Conservation (phyloP, 2,113 vertebrate species). For the Gallinago paraguaiae region DNA sequence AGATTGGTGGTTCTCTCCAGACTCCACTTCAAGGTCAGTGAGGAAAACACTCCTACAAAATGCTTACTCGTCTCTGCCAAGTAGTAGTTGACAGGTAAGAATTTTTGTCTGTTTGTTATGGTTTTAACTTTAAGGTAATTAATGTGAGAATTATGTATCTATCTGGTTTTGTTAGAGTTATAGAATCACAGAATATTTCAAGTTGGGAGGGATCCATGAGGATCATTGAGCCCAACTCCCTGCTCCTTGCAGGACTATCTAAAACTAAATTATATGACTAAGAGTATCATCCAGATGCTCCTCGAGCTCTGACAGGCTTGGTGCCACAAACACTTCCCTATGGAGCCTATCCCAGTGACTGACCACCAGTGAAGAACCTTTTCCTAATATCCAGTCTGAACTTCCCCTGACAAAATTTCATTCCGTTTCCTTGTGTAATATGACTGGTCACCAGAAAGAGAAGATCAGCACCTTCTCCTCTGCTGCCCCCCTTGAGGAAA, state of each 20-base stretch:
- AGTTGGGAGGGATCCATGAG: not conserved
- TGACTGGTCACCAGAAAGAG: not conserved
- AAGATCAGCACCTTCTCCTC: not conserved
- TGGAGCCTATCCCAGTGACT: not conserved
- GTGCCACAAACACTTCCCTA: not conserved
- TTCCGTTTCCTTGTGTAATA: not conserved
- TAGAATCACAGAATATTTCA: not conserved
- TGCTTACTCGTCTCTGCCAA: not conserved
- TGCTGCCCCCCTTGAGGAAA: not conserved
- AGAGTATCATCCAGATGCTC: rapidly evolving
- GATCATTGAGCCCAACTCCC: not conserved
- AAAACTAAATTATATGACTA: not conserved
- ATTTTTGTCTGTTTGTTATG: not conserved
- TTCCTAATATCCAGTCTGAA: not conserved
- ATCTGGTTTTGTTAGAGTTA: not conserved
- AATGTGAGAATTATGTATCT: not conserved
- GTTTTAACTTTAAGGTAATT: not conserved
- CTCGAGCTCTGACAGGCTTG: not conserved
- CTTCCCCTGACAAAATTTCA: not conserved
- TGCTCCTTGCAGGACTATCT: not conserved
- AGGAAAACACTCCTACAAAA: not conserved
- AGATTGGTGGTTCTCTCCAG: not conserved
- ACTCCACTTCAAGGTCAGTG: not conserved
- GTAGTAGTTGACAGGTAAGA: not conserved
- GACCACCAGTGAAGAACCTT: not conserved